Conservation (phyloP, 2,113 vertebrate species). For the Caretta caretta region DNA sequence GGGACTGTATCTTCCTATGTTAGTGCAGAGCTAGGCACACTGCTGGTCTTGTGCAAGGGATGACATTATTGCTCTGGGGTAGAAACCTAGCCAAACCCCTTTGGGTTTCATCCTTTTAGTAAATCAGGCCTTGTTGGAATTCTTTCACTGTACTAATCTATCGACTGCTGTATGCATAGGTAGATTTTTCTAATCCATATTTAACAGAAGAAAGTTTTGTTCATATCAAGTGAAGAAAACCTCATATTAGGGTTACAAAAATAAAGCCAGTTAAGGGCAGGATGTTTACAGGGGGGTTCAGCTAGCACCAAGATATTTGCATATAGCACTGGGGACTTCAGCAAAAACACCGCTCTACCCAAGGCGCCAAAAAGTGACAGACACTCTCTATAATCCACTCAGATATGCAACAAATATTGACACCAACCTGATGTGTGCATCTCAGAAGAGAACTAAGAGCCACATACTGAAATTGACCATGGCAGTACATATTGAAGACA, state of each 20-base stretch:
- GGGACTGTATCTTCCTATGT: background rate
- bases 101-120: constrained; percentile 13
- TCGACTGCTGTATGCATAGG: background rate
- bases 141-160: background rate
- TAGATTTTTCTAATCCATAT: constrained; percentile 30
- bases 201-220: background rate
- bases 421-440: background rate
- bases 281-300: constrained; percentile 24
- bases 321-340: background rate
- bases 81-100: constrained; percentile 16
- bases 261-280: constrained; percentile 15
- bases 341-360: background rate
- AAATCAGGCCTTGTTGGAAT: constrained; percentile 30
- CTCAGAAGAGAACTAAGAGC: background rate
- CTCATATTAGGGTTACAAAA: constrained; percentile 57
- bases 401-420: background rate
- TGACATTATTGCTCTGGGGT: background rate
- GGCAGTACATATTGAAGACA: background rate
- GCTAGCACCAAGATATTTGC: constrained; percentile 35
- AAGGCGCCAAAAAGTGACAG: background rate
- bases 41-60: constrained; percentile 1
- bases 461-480: background rate
- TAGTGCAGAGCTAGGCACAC: background rate
- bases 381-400: background rate
- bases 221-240: constrained; percentile 19